Conservation (phyloP, 2,888 invertebrate species). For the Lasioglossum zephyrum region DNA sequence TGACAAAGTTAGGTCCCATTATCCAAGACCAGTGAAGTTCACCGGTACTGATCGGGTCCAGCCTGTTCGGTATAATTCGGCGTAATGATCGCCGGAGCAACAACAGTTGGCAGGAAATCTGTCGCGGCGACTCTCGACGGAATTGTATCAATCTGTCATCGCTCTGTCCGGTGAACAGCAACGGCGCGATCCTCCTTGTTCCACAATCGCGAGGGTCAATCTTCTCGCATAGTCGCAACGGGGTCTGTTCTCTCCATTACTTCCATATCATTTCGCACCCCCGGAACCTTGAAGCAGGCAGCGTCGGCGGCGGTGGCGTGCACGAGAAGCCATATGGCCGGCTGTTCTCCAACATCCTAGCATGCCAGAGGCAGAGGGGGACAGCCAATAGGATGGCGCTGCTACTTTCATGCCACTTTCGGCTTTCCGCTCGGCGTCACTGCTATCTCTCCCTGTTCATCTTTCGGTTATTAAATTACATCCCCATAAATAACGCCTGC, state of each 20-base stretch:
- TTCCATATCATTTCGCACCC: slow-evolving; percentile 85
- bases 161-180: slow-evolving; percentile 62
- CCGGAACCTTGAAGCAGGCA: slow-evolving; percentile 69
- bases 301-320: neutral
- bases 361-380: slow-evolving; percentile 40
- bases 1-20: neutral
- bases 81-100: slow-evolving; percentile 73
- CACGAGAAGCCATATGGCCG: slow-evolving; percentile 78
- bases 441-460: slow-evolving; percentile 80
- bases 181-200: slow-evolving; percentile 54
- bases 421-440: slow-evolving; percentile 73
- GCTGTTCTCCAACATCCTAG: slow-evolving; percentile 43
- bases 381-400: slow-evolving; percentile 69
- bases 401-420: slow-evolving; percentile 82
- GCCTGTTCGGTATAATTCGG: slow-evolving; percentile 71
- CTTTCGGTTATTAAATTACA: slow-evolving; percentile 83
- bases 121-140: slow-evolving; percentile 81
- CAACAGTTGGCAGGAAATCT: slow-evolving; percentile 84
- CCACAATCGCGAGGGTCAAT: slow-evolving; percentile 82
- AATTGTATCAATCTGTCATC: slow-evolving; percentile 84
- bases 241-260: slow-evolving; percentile 79
- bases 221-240: slow-evolving; percentile 80
- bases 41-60: slow-evolving; percentile 44
- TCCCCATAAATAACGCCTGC: slow-evolving; percentile 81
- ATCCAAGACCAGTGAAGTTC: neutral